phyloP scores from a whole-genome alignment of 2,113 vertebrate species.

The Anolis sagrei region DNA sequence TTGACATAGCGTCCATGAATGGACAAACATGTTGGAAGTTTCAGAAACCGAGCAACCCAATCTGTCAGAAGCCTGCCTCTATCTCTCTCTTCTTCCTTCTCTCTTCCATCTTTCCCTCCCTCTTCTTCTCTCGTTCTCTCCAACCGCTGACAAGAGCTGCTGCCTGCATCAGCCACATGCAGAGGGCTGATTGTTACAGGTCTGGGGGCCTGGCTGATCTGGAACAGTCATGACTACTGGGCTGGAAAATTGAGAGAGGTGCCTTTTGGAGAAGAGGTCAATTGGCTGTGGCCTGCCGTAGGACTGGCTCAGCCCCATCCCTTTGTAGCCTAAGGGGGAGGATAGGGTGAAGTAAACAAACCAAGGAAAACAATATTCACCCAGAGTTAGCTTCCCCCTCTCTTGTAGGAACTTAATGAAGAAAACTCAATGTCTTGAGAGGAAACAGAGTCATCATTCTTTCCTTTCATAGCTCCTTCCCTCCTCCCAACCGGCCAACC shows the following conservation, averaged over 20 bases:
- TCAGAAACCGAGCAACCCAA: neutral
- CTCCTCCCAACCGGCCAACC: too few relatives aligned
- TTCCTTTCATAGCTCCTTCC: neutral
- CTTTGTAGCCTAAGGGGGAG: neutral
- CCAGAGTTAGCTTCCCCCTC: neutral
- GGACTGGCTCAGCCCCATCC: neutral
- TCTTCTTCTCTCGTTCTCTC: neutral
- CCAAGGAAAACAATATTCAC: neutral
- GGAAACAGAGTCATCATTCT: neutral
- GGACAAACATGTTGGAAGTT: neutral
- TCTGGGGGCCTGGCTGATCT: constrained; percentile 14
- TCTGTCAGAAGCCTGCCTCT: neutral
- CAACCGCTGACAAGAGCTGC: neutral
- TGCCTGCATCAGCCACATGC: constrained; percentile 1
- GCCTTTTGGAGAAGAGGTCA: constrained; percentile 21
- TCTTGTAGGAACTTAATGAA: neutral
- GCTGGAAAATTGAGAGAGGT: constrained; percentile 32
- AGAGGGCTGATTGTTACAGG: constrained; percentile 25
- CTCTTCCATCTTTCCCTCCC: neutral
- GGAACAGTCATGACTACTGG: constrained; percentile 30
- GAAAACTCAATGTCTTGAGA: neutral
- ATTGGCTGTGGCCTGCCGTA: constrained; percentile 18
- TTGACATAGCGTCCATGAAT: neutral
- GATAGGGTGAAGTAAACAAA: neutral
- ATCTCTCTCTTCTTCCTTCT: neutral